Evolutionary conservation across 2,113 vertebrate genomes (phyloP).

Genomic region (Plecturocebus donacophilus): DNA sequence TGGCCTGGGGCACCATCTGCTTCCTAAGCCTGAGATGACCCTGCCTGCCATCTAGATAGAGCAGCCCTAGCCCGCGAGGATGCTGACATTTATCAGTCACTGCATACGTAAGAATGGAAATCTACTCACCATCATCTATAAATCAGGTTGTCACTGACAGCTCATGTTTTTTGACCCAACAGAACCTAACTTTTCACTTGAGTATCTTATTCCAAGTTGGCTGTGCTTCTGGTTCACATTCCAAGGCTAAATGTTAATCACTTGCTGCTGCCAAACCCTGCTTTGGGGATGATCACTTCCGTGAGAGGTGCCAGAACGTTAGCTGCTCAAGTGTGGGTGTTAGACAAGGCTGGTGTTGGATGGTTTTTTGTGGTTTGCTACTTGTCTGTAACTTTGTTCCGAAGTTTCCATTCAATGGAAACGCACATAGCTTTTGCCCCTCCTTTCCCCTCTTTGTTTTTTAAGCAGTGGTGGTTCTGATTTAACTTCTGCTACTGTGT

Average conservation of each 20-base stretch:
- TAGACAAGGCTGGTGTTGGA: neutral
- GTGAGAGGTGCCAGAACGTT: constrained; percentile 57
- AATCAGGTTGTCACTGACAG: neutral
- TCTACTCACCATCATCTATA: neutral
- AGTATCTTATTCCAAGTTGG: constrained; percentile 69
- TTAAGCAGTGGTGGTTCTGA: neutral
- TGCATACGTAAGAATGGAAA: neutral
- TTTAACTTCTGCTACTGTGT: neutral
- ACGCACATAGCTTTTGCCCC: neutral
- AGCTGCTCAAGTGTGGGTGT: constrained; percentile 47
- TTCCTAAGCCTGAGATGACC: neutral
- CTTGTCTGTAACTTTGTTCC: neutral
- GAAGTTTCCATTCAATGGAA: neutral
- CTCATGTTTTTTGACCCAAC: neutral
- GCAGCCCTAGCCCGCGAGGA: neutral
- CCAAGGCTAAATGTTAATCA: constrained; percentile 66
- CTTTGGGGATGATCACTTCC: constrained; percentile 77
- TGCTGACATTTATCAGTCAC: neutral
- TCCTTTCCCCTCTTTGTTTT: neutral
- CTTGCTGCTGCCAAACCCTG: constrained; percentile 69
- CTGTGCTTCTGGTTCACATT: constrained; percentile 1
- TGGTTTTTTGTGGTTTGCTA: neutral
- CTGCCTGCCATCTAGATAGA: neutral
- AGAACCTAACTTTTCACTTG: constrained; percentile 67
- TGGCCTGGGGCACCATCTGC: neutral